A percentile compares a stretch with the other conserved stretches of the same genome.
Evolutionary conservation across 2,797 vertebrate genomes (phyloP).

Genomic region (Avahi laniger): DNA sequence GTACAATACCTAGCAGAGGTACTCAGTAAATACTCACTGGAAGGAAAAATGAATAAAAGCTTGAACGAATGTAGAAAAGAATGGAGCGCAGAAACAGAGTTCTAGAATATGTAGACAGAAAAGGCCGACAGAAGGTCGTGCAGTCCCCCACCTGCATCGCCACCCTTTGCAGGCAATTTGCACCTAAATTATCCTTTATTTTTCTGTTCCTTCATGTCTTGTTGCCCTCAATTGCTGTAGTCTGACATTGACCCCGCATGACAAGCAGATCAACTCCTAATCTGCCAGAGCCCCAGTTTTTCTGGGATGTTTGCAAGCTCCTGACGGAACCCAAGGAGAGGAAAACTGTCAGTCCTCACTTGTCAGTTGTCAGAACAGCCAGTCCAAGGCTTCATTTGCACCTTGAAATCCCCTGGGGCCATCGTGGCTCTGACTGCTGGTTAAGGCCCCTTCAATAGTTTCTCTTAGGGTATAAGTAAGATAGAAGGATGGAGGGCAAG

Average conservation of each 20-base stretch:
- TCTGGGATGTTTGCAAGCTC: constrained; percentile 55
- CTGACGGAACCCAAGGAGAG: constrained; percentile 24
- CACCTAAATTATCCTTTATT: not conserved
- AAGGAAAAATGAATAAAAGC: not conserved
- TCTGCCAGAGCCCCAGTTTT: constrained; percentile 56
- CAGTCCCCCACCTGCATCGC: accelerated
- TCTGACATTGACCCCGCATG: constrained; percentile 50
- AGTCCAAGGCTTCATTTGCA: constrained; percentile 56
- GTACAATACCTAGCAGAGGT: not conserved
- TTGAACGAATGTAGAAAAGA: not conserved
- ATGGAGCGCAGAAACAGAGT: not conserved
- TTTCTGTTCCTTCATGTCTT: constrained; percentile 41
- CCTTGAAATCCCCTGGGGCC: constrained; percentile 51
- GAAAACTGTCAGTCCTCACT: constrained; percentile 54
- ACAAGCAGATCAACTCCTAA: constrained; percentile 70
- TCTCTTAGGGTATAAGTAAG: constrained; percentile 19
- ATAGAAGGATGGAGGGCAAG: not conserved
- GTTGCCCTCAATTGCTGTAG: constrained; percentile 44
- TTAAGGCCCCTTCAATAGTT: constrained; percentile 16
- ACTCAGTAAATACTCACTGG: not conserved
- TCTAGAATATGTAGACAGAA: not conserved
- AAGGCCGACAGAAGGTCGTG: not conserved
- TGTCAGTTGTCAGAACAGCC: constrained; percentile 26
- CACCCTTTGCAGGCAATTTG: not conserved
- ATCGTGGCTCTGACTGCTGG: constrained; percentile 71